Evolutionary conservation across 2,888 invertebrate species (phyloP).

Genomic region (Myopa testacea): DNA sequence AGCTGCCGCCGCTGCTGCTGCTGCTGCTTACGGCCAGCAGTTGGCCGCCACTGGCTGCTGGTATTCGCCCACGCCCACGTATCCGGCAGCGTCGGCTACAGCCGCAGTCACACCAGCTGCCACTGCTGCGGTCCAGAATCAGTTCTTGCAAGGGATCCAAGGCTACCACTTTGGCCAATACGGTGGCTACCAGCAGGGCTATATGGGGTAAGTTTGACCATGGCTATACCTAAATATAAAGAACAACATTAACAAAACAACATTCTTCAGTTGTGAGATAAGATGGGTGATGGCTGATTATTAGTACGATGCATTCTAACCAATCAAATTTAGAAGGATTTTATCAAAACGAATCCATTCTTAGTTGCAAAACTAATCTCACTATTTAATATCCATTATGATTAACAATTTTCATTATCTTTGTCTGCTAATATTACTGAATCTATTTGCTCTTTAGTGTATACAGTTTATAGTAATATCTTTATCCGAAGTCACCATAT

Average conservation of each 20-base stretch:
- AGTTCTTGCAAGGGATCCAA: slow-evolving; percentile 89
- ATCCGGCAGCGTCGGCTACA: slow-evolving; percentile 72
- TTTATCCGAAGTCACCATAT: not conserved
- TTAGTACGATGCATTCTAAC: too few relatives aligned
- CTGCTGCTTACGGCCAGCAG: slow-evolving; percentile 81
- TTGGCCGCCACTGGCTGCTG: slow-evolving; percentile 84
- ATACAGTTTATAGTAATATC: not conserved
- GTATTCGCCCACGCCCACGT: slow-evolving; percentile 84
- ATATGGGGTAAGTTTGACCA: slow-evolving; percentile 81
- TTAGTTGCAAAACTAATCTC: too few relatives aligned
- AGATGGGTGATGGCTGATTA: too few relatives aligned
- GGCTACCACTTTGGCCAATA: slow-evolving; percentile 89
- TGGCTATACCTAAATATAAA: too few relatives aligned
- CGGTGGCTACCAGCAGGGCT: slow-evolving; percentile 91
- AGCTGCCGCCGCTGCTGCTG: slow-evolving; percentile 68
- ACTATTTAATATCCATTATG: too few relatives aligned
- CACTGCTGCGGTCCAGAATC: slow-evolving; percentile 82
- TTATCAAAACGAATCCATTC: too few relatives aligned
- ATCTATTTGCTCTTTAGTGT: not conserved
- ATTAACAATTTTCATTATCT: too few relatives aligned
- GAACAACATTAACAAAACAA: not conserved
- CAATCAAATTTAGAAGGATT: too few relatives aligned
- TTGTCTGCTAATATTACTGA: not conserved
- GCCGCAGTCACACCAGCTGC: slow-evolving; percentile 74
- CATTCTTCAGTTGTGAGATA: not conserved